Percentiles rank a stretch among this genome's conserved stretches.
Evolutionary conservation across 1,140 invertebrate genomes (phyloP).

Genomic region (Rhopalosiphum padi): DNA sequence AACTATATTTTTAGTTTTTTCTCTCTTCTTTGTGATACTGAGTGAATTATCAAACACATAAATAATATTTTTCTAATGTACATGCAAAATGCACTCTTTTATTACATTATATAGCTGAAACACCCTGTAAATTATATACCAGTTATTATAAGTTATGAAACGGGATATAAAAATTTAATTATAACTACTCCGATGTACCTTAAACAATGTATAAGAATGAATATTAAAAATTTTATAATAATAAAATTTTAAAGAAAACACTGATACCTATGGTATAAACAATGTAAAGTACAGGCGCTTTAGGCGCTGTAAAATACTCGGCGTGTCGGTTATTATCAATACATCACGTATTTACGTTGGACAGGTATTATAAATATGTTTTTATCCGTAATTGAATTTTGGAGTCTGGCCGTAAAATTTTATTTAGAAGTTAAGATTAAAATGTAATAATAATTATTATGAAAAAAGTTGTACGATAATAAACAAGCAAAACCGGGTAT

Average conservation of each 20-base stretch:
- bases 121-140: background rate
- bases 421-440: constrained; percentile 16
- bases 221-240: background rate
- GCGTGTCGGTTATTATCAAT: background rate
- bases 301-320: background rate
- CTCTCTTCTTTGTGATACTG: background rate
- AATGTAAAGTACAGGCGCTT: background rate
- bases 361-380: background rate
- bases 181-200: background rate
- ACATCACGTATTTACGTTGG: constrained; percentile 8
- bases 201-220: background rate
- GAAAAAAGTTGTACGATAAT: background rate
- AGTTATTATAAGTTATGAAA: background rate
- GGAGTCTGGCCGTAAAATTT: constrained; percentile 8
- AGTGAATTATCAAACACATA: background rate
- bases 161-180: background rate
- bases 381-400: constrained; percentile 12
- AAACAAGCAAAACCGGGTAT: background rate
- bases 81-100: background rate
- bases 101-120: background rate
- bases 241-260: background rate
- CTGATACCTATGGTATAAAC: background rate
- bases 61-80: background rate
- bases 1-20: background rate
- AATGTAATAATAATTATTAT: constrained; percentile 11